Evolutionary conservation across 2,113 vertebrate genomes (phyloP).

Genomic region (Mus musculus): DNA sequence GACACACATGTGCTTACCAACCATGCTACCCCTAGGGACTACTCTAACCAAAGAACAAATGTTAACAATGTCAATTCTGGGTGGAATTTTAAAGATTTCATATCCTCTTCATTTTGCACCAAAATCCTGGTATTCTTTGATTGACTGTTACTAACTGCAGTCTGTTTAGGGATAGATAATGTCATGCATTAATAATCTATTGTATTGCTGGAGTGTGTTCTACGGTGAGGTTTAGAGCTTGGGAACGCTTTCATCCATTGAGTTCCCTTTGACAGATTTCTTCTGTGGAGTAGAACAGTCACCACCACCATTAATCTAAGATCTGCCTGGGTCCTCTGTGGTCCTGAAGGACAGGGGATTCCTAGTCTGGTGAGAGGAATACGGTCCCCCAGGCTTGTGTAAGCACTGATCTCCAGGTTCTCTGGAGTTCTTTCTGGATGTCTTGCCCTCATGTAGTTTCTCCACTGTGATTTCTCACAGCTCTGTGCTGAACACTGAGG

Average conservation of each 20-base stretch:
- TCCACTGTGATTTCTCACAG: accelerated
- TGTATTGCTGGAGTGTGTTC: neutral
- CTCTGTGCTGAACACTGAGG: neutral
- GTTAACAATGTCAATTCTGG: neutral
- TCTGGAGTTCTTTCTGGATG: neutral
- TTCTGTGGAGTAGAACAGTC: neutral
- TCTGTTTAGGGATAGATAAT: neutral
- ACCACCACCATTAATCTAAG: neutral
- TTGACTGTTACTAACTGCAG: neutral
- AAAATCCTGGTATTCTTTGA: neutral
- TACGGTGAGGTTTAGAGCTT: neutral
- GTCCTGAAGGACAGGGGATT: too few relatives aligned
- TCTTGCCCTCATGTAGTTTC: neutral
- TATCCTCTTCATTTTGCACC: neutral
- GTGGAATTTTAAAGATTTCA: neutral
- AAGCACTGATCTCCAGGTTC: neutral
- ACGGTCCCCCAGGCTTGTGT: too few relatives aligned
- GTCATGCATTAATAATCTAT: too few relatives aligned
- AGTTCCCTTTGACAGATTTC: neutral
- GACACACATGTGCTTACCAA: neutral
- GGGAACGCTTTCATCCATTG: neutral
- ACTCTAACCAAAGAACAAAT: neutral
- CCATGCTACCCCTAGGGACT: neutral
- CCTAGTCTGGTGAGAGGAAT: neutral
- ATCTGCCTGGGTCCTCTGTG: neutral